Percentiles rank a stretch among this genome's conserved stretches.
Evolutionary conservation across 53 echinoderm and acorn worm genomes (phyloP).

Genomic region (Antedon mediterranea): DNA sequence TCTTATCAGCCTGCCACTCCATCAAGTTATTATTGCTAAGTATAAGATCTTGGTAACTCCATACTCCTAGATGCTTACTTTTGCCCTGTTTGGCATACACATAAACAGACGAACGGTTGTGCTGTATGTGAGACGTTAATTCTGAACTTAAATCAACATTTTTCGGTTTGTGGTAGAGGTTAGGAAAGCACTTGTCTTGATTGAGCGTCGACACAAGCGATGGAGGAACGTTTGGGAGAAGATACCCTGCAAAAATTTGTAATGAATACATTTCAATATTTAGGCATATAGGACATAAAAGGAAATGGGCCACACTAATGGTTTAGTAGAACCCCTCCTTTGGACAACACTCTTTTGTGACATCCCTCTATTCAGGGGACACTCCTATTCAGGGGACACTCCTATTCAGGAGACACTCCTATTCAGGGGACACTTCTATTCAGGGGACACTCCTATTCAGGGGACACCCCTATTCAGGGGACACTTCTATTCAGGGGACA

Average conservation of each 20-base stretch:
- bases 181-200: conserved; percentile 2
- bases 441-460: too few species aligned
- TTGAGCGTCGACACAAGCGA: neutral
- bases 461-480: too few species aligned
- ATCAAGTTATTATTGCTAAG: conserved; percentile 44
- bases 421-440: too few species aligned
- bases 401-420: too few species aligned
- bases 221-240: conserved; percentile 8
- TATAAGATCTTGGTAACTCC: conserved; percentile 37
- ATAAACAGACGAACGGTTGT: conserved; percentile 7
- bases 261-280: too few species aligned
- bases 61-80: conserved; percentile 38
- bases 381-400: too few species aligned
- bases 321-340: too few species aligned
- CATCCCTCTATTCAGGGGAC: too few species aligned
- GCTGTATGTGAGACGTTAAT: neutral
- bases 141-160: neutral
- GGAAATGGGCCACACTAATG: too few species aligned
- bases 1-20: conserved; percentile 31
- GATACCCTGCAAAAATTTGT: conserved; percentile 23
- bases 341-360: too few species aligned
- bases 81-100: conserved; percentile 79
- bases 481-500: too few species aligned
- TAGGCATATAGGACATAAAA: too few species aligned
- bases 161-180: conserved; percentile 12